phyloP scores from a whole-genome alignment of 2,113 vertebrate genomes.

The Benitochromis conjunctus region DNA sequence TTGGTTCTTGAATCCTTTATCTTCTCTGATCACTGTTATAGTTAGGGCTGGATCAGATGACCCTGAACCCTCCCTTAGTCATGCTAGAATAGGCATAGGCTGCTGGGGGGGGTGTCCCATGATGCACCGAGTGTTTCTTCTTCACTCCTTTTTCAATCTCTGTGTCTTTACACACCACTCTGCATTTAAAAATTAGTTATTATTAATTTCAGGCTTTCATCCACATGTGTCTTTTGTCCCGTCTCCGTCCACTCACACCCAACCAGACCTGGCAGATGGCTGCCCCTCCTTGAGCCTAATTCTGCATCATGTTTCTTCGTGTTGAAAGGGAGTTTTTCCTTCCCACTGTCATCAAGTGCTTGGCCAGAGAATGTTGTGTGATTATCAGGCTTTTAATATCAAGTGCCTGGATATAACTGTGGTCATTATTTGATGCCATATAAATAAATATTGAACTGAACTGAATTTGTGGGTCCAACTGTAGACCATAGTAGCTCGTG shows the following conservation, averaged over 20 bases:
- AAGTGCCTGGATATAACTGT: background rate
- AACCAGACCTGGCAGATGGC: background rate
- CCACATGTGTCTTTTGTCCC: background rate
- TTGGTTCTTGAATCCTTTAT: background rate
- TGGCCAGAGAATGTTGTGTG: background rate
- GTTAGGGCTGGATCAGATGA: background rate
- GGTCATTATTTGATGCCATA: background rate
- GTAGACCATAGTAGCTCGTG: background rate
- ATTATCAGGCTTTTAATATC: background rate
- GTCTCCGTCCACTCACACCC: background rate
- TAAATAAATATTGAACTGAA: background rate
- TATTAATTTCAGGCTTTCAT: background rate
- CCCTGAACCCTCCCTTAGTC: background rate
- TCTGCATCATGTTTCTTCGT: background rate
- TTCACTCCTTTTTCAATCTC: background rate
- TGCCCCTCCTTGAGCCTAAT: background rate
- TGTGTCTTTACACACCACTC: background rate
- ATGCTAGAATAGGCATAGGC: background rate
- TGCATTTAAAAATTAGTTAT: background rate
- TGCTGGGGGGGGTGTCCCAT: background rate
- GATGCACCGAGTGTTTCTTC: background rate
- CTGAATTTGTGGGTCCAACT: background rate
- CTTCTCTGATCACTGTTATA: background rate
- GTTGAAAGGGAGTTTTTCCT: background rate
- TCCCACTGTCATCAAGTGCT: background rate